Evolutionary conservation across 2,113 vertebrate species (phyloP).

Genomic region (Electrona antarctica): DNA sequence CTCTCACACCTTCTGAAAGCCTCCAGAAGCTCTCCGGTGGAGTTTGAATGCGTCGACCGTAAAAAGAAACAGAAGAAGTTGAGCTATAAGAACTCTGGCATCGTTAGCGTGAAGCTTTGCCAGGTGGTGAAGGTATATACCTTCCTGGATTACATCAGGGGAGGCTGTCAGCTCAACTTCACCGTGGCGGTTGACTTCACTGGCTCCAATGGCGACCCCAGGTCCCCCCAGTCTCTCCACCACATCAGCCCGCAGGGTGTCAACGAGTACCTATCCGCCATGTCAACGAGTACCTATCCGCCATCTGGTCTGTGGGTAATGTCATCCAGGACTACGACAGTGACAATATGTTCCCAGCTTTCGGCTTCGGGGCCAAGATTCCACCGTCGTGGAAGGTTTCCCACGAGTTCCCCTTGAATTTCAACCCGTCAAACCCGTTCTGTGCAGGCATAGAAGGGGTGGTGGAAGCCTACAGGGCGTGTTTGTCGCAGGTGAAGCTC

Average conservation of each 20-base stretch:
- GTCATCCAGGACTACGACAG: slow-evolving; percentile 66
- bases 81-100: slow-evolving; percentile 86
- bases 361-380: slow-evolving; percentile 90
- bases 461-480: slow-evolving; percentile 84
- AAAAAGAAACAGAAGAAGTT: slow-evolving; percentile 91
- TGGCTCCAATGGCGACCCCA: slow-evolving; percentile 63
- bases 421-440: slow-evolving; percentile 84
- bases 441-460: slow-evolving; percentile 85
- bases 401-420: slow-evolving; percentile 89
- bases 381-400: slow-evolving; percentile 89
- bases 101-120: slow-evolving; percentile 84
- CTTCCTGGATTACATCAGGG: slow-evolving; percentile 90
- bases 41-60: slow-evolving; percentile 89
- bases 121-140: slow-evolving; percentile 86
- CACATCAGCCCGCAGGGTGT: slow-evolving; percentile 85
- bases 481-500: slow-evolving; percentile 87
- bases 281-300: slow-evolving; percentile 88
- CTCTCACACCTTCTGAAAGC: slow-evolving; percentile 85
- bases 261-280: slow-evolving; percentile 88
- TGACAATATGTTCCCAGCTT: slow-evolving; percentile 89
- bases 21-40: slow-evolving; percentile 80
- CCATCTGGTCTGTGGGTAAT: slow-evolving; percentile 88
- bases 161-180: slow-evolving; percentile 90
- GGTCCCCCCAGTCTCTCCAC: slow-evolving; percentile 85
- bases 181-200: slow-evolving; percentile 88